Evolutionary conservation across 2,113 vertebrate genomes (phyloP).

Genomic region (Phoenicopterus ruber): DNA sequence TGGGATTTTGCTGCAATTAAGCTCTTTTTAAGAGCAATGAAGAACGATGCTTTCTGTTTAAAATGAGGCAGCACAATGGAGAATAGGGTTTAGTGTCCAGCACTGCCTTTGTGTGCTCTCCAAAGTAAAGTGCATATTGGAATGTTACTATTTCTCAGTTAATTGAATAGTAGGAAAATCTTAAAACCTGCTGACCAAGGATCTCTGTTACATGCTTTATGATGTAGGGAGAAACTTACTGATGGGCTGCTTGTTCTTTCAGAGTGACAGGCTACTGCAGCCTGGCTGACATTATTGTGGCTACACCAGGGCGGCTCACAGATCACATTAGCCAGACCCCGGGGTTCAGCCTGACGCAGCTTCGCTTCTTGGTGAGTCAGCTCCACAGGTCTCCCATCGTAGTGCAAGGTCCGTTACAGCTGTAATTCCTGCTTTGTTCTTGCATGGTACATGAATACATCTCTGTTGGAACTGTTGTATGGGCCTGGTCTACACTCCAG

Average conservation of each 20-base stretch:
- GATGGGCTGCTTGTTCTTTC: neutral
- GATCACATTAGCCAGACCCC: constrained; percentile 90
- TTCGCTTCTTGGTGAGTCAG: constrained; percentile 88
- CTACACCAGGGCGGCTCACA: constrained; percentile 91
- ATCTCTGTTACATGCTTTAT: neutral
- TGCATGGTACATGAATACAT: neutral
- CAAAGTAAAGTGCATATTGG: neutral
- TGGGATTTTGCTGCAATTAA: neutral
- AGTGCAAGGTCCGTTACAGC: neutral
- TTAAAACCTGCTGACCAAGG: neutral
- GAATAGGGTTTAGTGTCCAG: neutral
- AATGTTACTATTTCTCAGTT: neutral
- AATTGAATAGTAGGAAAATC: neutral
- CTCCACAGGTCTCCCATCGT: neutral
- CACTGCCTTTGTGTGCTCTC: neutral
- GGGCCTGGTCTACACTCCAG: neutral
- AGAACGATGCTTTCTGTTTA: neutral
- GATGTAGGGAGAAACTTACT: neutral
- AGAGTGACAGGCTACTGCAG: constrained; percentile 75
- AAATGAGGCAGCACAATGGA: neutral
- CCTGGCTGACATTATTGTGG: constrained; percentile 91
- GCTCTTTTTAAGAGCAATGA: neutral
- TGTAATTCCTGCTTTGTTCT: neutral
- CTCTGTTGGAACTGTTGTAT: neutral
- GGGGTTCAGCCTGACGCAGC: constrained; percentile 83